A percentile compares a stretch with the other conserved stretches of the same genome.
phyloP scores from a whole-genome alignment of 2,113 vertebrate genomes.

The Cricetomys ansorgei region DNA sequence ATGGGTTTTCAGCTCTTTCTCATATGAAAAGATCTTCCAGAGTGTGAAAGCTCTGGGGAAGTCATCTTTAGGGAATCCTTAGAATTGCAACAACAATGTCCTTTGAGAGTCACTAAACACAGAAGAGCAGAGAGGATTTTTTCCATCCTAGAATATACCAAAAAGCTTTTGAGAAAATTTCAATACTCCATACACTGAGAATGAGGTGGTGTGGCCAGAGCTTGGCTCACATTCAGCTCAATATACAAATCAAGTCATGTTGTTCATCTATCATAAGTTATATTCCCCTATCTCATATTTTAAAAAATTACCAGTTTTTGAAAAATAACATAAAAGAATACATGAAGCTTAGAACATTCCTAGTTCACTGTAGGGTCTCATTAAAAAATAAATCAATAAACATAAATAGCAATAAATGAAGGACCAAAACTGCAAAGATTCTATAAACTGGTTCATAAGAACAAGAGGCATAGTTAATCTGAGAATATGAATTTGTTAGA shows the following conservation, averaged over 20 bases:
- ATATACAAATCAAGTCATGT: not conserved
- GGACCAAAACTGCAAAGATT: not conserved
- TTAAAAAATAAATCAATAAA: not conserved
- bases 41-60: not conserved
- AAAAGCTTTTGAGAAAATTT: not conserved
- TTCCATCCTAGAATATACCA: not conserved
- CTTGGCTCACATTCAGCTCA: not conserved
- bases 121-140: not conserved
- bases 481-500: constrained; percentile 12
- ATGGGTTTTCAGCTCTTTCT: not conserved
- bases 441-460: not conserved
- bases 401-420: not conserved
- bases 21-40: not conserved
- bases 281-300: not conserved
- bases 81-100: not conserved
- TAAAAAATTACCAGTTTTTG: not conserved
- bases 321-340: not conserved
- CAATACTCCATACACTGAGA: not conserved
- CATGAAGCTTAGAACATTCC: not conserved
- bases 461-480: not conserved
- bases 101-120: not conserved
- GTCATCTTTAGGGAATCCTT: not conserved
- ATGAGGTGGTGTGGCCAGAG: not conserved
- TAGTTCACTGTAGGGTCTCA: not conserved
- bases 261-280: not conserved